Evolutionary conservation across 1,140 invertebrate genomes (phyloP).

Genomic region (Drosophila varians): DNA sequence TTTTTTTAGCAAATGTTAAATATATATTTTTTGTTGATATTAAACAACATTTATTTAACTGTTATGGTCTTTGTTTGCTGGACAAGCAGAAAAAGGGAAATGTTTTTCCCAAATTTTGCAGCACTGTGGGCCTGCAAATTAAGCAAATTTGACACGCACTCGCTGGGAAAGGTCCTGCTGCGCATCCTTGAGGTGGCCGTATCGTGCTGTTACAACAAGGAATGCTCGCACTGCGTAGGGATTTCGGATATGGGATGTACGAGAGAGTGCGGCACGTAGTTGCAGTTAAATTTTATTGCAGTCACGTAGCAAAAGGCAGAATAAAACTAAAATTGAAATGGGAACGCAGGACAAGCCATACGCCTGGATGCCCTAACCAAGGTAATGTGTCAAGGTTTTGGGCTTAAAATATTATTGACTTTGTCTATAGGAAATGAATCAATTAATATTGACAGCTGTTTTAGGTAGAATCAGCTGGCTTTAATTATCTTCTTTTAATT

Average conservation of each 20-base stretch:
- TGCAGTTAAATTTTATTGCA: slow-evolving; percentile 78
- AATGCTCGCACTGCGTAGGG: slow-evolving; percentile 15
- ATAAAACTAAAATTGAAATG: slow-evolving; percentile 33
- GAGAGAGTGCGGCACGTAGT: slow-evolving; percentile 57
- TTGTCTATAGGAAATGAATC: too few species aligned
- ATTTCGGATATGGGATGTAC: slow-evolving; percentile 17
- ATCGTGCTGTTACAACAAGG: slow-evolving; percentile 6
- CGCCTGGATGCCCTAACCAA: slow-evolving; percentile 10
- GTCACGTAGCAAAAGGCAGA: slow-evolving; percentile 63
- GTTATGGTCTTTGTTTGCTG: neutral
- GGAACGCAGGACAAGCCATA: neutral
- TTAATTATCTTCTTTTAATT: too few species aligned
- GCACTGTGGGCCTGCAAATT: slow-evolving; percentile 34
- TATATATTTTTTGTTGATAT: slow-evolving; percentile 22
- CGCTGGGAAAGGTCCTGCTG: slow-evolving; percentile 21
- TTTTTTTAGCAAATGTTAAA: slow-evolving; percentile 1
- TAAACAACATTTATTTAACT: slow-evolving; percentile 5
- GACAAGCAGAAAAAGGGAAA: slow-evolving; percentile 5
- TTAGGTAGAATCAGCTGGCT: neutral
- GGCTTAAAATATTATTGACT: too few species aligned
- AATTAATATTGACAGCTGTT: too few species aligned
- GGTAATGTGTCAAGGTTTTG: neutral
- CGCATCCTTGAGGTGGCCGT: slow-evolving; percentile 27
- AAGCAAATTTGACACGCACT: slow-evolving; percentile 41
- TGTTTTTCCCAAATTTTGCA: slow-evolving; percentile 26